Conservation (phyloP, 35 echinoderm and acorn worm genomes). For the Chiridota heheva region DNA sequence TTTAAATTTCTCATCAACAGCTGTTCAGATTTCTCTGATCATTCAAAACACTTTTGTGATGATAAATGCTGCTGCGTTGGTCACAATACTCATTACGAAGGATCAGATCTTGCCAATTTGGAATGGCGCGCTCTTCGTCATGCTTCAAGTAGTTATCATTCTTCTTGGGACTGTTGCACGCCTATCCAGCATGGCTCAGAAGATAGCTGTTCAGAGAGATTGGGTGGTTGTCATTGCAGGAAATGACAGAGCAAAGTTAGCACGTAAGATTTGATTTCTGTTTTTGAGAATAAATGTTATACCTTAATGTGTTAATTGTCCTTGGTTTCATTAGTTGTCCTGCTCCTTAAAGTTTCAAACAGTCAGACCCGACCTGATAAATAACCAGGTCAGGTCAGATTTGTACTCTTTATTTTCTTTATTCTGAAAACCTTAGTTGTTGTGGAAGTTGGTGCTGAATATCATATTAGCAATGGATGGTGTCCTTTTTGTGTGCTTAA, state of each 20-base stretch:
- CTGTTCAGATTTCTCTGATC: conserved; percentile 66
- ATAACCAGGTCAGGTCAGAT: too few relatives aligned
- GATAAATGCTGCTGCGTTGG: conserved; percentile 57
- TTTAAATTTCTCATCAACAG: conserved; percentile 37
- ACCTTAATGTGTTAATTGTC: too few relatives aligned
- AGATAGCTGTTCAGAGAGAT: conserved; percentile 94
- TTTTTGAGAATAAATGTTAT: background rate
- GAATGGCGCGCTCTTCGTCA: conserved; percentile 32
- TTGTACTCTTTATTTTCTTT: too few relatives aligned
- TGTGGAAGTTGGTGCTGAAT: too few relatives aligned
- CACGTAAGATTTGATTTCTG: conserved; percentile 38
- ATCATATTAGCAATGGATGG: too few relatives aligned
- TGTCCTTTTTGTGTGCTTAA: too few relatives aligned
- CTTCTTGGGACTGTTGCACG: conserved; percentile 64
- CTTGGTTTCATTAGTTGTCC: too few relatives aligned
- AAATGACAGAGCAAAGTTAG: conserved; percentile 49
- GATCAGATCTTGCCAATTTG: conserved; percentile 14
- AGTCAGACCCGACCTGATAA: too few relatives aligned
- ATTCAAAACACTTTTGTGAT: conserved; percentile 80
- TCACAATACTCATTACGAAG: conserved; percentile 39
- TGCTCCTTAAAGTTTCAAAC: too few relatives aligned
- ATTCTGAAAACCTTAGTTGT: too few relatives aligned
- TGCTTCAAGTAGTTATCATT: conserved; percentile 65
- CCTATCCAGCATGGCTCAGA: conserved; percentile 69
- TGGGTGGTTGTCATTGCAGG: conserved; percentile 93